Base-by-base conservation (phyloP, 1,140 invertebrate genomes). In the Monomorium pharaonis region DNA sequence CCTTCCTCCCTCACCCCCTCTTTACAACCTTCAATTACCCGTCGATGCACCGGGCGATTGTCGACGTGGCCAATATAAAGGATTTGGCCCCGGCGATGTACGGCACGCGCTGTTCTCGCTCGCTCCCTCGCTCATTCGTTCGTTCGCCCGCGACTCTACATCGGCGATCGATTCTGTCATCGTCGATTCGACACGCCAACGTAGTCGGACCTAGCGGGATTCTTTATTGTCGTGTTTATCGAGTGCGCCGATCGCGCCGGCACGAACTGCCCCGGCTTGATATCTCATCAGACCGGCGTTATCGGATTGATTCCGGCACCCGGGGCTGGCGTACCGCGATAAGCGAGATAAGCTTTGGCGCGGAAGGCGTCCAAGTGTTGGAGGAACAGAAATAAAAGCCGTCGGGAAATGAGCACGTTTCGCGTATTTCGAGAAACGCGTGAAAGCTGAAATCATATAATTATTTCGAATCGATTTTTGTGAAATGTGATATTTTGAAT, bases 171-270 rank as follows among this genome's bases (percentile, higher is more conserved):
- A 85, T 87, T 56, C 63, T 76, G 69, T 84, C 56, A 85, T 75
- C 83, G 65, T 24, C 86, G 54, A 60, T 77, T 87, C 81, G 42
- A 69, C 54, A 78, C 49, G 56, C 74, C 70, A 77, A 51, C 74
- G 63, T 72, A 67, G 58, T 42, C 83, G 72, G 21, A 56, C 78
- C 78, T 74, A 62, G 86, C 72, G 67, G 58, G 56, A 77, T 88
- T 88, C 84, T 81, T 86, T 78, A 88, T 88, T 86, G 86, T 87
- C 81, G 86, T 85, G 69, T 87, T 85, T 87, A 77, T 85, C 86
- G 83, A 56, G 33, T 49, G 44, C 42, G 60, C 44, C 62, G 76
- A 67, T 78, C 76, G 76, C 27, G 30, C 44, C 58, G 56, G 67
- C 69, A 67, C 85, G 78, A 75, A 84, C 69, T 37, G 44, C 51